Evolutionary conservation across 2,113 vertebrate genomes (phyloP), one percentile per base, ranked within the genome.

Genomic region (Larimichthys polyactis): DNA sequence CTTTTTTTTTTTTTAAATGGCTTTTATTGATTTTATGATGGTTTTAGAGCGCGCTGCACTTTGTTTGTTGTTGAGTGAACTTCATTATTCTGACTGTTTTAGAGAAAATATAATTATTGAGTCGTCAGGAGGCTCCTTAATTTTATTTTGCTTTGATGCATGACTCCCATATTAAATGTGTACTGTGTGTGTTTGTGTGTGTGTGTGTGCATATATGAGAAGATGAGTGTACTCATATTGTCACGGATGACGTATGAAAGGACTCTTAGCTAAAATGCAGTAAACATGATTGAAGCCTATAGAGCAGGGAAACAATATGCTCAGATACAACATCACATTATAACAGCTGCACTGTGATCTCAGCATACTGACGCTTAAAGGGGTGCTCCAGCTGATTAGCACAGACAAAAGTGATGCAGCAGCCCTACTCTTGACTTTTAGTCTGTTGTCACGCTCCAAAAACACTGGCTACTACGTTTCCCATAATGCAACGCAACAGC

Each of bases 11-110:
- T 71, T 69, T 70, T 40, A 54, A 74, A 74, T 44, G 24, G 2
- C 62, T 22, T 29, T 62, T 75, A 87, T 79, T 44, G 73, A 84
- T 72, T 82, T 82, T 66, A 14, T 71, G 74, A 78, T 86, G 77
- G 40, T 66, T 85, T 77, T 10, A 15, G 46, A 64, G 70, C 46
- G 11, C 3, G 11, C 46, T 22, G 24, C 71, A 43, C 20, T 81
- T 80, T 32, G 60, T 80, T 83, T 40, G 36, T 40, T 40, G 36
- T 71, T 9, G 57, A 84, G 71, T 54, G 27, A 64, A 68, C 70
- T 75, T 79, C 9, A 60, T 83, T 79, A 48, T 49, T 81, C 73
- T 48, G 6, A 52, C 48, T 55, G 32, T 49, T 68, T 67, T 40
- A 10, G 8, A 40, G 64, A 66, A 78, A 81, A 63, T 57, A 14